Conservation (phyloP, 2,888 invertebrate species). For the Lasius platythorax region DNA sequence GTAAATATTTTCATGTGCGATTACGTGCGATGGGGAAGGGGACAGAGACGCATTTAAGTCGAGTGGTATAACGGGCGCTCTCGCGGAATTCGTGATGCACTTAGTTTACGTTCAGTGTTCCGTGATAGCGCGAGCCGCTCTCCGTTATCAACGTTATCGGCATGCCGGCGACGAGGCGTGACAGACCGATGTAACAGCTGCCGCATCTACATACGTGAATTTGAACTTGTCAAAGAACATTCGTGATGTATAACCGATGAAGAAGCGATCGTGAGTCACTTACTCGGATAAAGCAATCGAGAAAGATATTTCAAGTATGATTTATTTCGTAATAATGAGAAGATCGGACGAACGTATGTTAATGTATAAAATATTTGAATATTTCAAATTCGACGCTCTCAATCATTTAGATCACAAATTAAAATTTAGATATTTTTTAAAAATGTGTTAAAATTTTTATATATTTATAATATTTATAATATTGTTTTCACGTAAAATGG, state of each 20-base stretch:
- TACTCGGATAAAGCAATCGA: background rate
- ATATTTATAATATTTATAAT: background rate
- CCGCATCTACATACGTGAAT: background rate
- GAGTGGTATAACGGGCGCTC: constrained; percentile 26
- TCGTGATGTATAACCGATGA: background rate
- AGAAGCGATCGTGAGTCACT: background rate
- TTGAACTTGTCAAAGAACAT: background rate
- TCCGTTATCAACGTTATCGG: constrained; percentile 6
- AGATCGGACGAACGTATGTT: background rate
- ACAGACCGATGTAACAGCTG: constrained; percentile 26
- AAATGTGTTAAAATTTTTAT: background rate
- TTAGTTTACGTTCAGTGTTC: constrained; percentile 80
- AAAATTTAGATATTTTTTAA: background rate
- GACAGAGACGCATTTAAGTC: constrained; percentile 13
- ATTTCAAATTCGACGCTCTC: background rate
- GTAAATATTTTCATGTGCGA: constrained; percentile 47
- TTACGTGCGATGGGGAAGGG: background rate
- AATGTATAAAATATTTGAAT: background rate
- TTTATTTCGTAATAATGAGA: background rate
- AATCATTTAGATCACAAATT: background rate
- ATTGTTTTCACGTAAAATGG: background rate
- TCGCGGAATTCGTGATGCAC: constrained; percentile 68
- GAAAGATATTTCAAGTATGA: background rate
- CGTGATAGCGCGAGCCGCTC: constrained; percentile 68
- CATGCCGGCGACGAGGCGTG: constrained; percentile 48